These are phyloP conservation scores for Eulemur rubriventer DNA, from an alignment of 2,797 vertebrate genomes.

Conservation along the genomic window DNA sequence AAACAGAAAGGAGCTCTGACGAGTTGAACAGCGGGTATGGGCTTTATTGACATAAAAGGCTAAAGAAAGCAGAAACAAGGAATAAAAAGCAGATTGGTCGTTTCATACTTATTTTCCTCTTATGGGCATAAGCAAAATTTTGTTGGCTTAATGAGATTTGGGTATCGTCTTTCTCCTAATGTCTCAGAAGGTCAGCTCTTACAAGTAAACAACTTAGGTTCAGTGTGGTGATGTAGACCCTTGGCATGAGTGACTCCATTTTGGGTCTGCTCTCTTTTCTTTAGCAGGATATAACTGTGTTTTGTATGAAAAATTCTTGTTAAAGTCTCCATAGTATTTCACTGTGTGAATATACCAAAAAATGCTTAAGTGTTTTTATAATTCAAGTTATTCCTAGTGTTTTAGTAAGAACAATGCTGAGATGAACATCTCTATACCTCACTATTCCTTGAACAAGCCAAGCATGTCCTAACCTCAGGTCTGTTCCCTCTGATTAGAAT, in stretches of 20 bases:
- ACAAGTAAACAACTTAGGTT: neutral
- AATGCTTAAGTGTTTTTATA: neutral
- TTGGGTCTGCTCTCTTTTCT: neutral
- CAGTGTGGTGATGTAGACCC: neutral
- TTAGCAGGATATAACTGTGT: neutral
- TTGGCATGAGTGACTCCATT: neutral
- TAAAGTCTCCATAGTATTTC: neutral
- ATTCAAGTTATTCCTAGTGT: neutral
- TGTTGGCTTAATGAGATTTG: neutral
- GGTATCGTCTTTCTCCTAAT: neutral
- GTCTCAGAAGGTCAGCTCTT: neutral
- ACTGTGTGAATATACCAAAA: neutral
- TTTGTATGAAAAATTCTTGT: conserved; percentile 7
- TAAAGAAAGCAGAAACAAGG: neutral
- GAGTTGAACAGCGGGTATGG: neutral
- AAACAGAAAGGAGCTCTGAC: neutral
- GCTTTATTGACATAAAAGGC: neutral
- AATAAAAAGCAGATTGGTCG: neutral
- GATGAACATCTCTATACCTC: neutral
- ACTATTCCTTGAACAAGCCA: neutral
- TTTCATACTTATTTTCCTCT: neutral
- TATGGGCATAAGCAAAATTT: neutral
- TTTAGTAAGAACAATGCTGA: neutral
- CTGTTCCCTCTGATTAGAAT: neutral
- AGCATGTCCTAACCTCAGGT: neutral